phyloP scores from a whole-genome alignment of 92 coral and sea anemone species.

The Actinostola sp. region DNA sequence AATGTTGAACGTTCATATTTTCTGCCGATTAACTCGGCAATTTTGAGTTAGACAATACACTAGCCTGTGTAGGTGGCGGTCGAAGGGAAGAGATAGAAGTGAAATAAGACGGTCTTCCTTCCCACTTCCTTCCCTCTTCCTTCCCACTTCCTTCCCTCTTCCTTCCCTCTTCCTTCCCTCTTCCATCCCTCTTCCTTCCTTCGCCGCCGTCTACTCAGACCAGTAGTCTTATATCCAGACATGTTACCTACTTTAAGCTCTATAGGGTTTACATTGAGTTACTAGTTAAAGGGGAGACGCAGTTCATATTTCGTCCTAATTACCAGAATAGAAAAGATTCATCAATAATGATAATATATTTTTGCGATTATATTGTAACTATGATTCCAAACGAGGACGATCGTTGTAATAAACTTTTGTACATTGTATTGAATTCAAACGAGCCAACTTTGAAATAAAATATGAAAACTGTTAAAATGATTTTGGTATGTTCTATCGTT shows the following conservation, averaged over 20 bases:
- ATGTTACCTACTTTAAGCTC: too few species aligned
- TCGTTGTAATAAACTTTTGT: conserved; percentile 28
- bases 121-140: too few species aligned
- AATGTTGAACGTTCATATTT: conserved; percentile 4
- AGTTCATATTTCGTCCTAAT: background rate
- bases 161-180: too few species aligned
- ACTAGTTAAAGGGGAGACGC: conserved; percentile 17
- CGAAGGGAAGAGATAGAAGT: too few species aligned
- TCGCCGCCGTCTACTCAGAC: too few species aligned
- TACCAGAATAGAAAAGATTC: background rate
- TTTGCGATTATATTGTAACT: conserved; percentile 25
- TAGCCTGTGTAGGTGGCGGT: background rate
- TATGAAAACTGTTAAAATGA: conserved; percentile 3
- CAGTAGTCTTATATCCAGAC: too few species aligned
- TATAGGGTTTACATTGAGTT: conserved; percentile 9
- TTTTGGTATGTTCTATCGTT: background rate
- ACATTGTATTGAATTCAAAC: conserved; percentile 25
- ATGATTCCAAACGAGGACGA: conserved; percentile 14
- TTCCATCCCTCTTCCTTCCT: too few species aligned
- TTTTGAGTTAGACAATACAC: background rate
- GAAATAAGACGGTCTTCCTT: too few species aligned
- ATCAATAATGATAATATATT: conserved; percentile 42
- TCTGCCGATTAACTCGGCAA: background rate
- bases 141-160: too few species aligned
- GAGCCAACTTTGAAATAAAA: conserved; percentile 51